Conservation (phyloP, 2,888 invertebrate genomes). For the Amblyjoppa fuscipennis region DNA sequence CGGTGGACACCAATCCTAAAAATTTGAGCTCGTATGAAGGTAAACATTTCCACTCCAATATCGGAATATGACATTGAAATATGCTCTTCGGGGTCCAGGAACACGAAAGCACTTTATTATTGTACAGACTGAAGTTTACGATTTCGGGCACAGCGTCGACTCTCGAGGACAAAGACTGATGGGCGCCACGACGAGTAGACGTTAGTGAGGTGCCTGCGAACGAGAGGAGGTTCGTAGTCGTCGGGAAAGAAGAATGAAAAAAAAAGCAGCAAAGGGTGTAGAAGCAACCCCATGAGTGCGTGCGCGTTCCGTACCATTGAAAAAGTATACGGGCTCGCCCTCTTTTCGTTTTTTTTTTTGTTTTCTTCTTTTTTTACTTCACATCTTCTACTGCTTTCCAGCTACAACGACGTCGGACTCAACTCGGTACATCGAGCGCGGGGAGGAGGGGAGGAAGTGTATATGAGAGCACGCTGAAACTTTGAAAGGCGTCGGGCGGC, state of each 20-base stretch:
- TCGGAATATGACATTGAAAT: not conserved
- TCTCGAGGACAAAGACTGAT: constrained; percentile 44
- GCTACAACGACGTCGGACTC: constrained; percentile 41
- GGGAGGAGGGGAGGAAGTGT: not conserved
- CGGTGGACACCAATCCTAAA: not conserved
- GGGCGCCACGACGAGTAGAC: constrained; percentile 37
- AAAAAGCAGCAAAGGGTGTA: constrained; percentile 39
- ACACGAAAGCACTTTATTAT: not conserved
- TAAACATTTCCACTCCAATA: not conserved
- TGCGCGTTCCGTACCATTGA: constrained; percentile 59
- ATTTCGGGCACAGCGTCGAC: constrained; percentile 14
- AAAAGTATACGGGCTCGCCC: constrained; percentile 58
- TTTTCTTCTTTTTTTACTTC: constrained; percentile 46
- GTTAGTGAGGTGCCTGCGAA: constrained; percentile 46
- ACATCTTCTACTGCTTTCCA: constrained; percentile 45
- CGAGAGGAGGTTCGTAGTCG: constrained; percentile 30
- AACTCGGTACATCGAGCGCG: not conserved
- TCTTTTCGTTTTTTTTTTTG: constrained; percentile 24
- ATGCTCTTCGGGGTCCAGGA: not conserved
- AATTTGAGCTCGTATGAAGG: not conserved
- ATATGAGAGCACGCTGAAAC: constrained; percentile 61
- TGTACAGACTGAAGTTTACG: not conserved
- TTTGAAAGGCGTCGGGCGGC: constrained; percentile 73
- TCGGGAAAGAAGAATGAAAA: constrained; percentile 34
- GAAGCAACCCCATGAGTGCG: constrained; percentile 61